These are phyloP conservation scores for Rhyacichthys aspro DNA, from an alignment of 2,797 vertebrate species.

Conservation along the genomic window DNA sequence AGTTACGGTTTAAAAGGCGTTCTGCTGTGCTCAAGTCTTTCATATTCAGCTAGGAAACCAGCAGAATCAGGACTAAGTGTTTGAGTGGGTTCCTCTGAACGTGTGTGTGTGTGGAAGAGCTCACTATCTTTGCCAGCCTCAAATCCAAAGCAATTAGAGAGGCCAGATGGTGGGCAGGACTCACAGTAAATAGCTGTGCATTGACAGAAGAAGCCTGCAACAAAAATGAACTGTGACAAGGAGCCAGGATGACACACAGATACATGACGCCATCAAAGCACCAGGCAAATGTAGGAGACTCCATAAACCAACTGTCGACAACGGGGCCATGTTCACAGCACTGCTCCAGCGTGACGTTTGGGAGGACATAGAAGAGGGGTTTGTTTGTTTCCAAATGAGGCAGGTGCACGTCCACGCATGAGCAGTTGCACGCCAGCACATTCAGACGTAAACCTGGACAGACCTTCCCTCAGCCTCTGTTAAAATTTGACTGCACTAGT, in stretches of 20 bases:
- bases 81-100: conserved; percentile 7
- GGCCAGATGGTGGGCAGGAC: conserved; percentile 81
- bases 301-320: conserved; percentile 51
- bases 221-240: conserved; percentile 71
- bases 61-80: conserved; percentile 34
- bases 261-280: conserved; percentile 55
- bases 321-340: conserved; percentile 8
- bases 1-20: conserved; percentile 55
- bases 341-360: conserved; percentile 9
- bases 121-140: conserved; percentile 70
- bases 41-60: conserved; percentile 52
- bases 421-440: conserved; percentile 17
- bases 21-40: conserved; percentile 43
- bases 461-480: conserved; percentile 35
- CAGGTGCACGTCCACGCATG: conserved; percentile 42
- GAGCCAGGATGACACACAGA: conserved; percentile 60
- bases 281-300: conserved; percentile 30
- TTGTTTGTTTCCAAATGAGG: conserved; percentile 34
- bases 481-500: conserved; percentile 68
- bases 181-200: conserved; percentile 72
- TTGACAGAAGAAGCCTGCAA: conserved; percentile 70
- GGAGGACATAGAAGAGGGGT: conserved; percentile 8
- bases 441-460: conserved; percentile 21
- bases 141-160: conserved; percentile 83
- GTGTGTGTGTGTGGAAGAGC: conserved; percentile 42